Evolutionary conservation across 2,797 vertebrate genomes (phyloP), one percentile per base, ranked within the genome.

Genomic region (Halcyon leucocephala): DNA sequence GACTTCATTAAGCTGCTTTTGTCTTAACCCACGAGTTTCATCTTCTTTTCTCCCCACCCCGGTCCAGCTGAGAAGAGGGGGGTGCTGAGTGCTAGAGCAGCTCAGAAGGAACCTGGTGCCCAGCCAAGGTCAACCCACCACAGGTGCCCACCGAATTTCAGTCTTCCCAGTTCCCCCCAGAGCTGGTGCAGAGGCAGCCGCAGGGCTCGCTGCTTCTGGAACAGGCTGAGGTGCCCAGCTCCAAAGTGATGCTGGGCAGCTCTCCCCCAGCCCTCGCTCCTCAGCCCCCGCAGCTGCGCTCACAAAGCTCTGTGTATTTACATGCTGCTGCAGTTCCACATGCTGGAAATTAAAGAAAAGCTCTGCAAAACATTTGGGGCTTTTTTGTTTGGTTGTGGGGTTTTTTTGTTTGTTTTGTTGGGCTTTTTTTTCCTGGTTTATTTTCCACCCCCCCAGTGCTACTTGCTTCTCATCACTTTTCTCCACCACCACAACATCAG

Each of bases 251-350:
- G 62, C 60, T 52, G 66, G 0, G 46, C 64, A 48, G 74, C 60
- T 33, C 57, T 48, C 31, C 14, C 67, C 17, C n/a, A 46, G 42
- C 54, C 31, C 64, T 3, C 87, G 82, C 35, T 84, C 78, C 95
- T 70, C 86, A 78, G 84, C 94, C 65, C 12, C 2, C 9, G 0
- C 89, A 92, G 96, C 96, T 96, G 94, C 22, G 1, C 83, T 93
- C 73, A 89, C 92, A 92, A 93, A 95, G 9, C 90, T 67, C 89
- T 5, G 6, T 54, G 81, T 74, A 92, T 94, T 96, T 93, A 88
- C 92, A 69, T 21, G 58, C 67, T 79, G 82, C 89, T 79, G 90
- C 77, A 33, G 80, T 66, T 78, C 86, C 89, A 84, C 89, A 37
- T 41, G 58, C 78, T 57, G 2, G 25, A 78, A 96, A 95, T 74